These are phyloP conservation scores for Tringa solitaria DNA, from an alignment of 2,113 vertebrate species.

Conservation along the genomic window DNA sequence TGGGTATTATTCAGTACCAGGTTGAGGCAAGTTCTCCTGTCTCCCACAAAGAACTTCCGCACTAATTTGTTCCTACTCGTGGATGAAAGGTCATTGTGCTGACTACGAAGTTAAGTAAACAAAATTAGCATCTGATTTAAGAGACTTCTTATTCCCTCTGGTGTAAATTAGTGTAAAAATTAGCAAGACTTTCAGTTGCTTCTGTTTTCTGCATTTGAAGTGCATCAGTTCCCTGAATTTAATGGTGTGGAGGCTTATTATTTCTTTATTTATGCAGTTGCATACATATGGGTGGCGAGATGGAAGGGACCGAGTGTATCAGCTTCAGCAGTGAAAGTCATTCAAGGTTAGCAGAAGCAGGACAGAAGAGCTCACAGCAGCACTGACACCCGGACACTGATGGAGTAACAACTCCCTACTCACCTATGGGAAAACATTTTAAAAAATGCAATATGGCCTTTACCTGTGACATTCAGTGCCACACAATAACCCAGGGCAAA, in stretches of 20 bases:
- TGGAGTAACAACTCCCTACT: neutral
- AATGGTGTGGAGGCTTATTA: conserved; percentile 9
- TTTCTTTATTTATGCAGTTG: conserved; percentile 8
- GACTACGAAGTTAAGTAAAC: conserved; percentile 68
- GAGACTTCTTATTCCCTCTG: conserved; percentile 60
- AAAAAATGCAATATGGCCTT: neutral
- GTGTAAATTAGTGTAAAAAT: conserved; percentile 71
- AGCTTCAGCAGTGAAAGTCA: neutral
- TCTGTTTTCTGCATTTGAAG: conserved; percentile 46
- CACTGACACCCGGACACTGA: neutral
- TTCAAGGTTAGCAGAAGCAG: neutral
- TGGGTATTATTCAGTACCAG: conserved; percentile 49
- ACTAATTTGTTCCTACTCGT: conserved; percentile 36
- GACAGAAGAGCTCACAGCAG: neutral
- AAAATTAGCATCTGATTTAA: conserved; percentile 71
- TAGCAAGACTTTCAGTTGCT: conserved; percentile 46
- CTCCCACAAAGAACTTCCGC: conserved; percentile 54
- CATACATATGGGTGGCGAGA: neutral
- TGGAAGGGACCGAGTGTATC: neutral
- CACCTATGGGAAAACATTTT: neutral
- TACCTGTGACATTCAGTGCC: neutral
- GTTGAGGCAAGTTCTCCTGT: conserved; percentile 34
- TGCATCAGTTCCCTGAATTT: conserved; percentile 14
- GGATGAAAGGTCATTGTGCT: conserved; percentile 66
- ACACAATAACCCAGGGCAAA: neutral